Evolutionary conservation across 2,888 invertebrate species (phyloP).

Genomic region (Magallana nippona): DNA sequence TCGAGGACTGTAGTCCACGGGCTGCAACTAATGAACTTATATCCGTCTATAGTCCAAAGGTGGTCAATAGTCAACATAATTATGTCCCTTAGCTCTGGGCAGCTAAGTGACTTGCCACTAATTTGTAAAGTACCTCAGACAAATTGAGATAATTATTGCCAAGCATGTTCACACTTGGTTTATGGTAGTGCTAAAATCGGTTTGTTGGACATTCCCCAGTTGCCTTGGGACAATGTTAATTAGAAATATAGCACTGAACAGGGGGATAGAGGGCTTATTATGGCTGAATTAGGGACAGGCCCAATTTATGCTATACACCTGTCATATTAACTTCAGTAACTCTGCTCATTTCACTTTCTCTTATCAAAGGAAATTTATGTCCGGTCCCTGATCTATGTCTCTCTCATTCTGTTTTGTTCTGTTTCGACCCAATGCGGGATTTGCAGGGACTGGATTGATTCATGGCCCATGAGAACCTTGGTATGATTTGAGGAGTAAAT

Average conservation of each 20-base stretch:
- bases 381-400: neutral
- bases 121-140: slow-evolving; percentile 21
- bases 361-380: neutral
- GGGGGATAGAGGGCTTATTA: slow-evolving; percentile 16
- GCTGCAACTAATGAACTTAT: neutral
- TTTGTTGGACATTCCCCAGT: neutral
- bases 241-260: slow-evolving; percentile 1
- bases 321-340: slow-evolving; percentile 25
- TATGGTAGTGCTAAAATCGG: slow-evolving; percentile 23
- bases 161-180: slow-evolving; percentile 20
- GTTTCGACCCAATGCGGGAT: neutral
- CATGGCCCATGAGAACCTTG: neutral
- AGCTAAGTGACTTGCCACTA: slow-evolving; percentile 3
- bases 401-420: neutral
- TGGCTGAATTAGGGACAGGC: neutral
- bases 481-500: neutral
- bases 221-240: slow-evolving; percentile 18
- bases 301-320: neutral
- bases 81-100: neutral
- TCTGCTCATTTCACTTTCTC: slow-evolving; percentile 5
- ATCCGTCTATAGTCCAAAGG: neutral
- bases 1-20: neutral
- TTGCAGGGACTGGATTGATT: neutral
- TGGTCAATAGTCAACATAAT: neutral
- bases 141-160: slow-evolving; percentile 27